phyloP scores from a whole-genome alignment of 2,797 vertebrate genomes.

The Pristis pectinata region DNA sequence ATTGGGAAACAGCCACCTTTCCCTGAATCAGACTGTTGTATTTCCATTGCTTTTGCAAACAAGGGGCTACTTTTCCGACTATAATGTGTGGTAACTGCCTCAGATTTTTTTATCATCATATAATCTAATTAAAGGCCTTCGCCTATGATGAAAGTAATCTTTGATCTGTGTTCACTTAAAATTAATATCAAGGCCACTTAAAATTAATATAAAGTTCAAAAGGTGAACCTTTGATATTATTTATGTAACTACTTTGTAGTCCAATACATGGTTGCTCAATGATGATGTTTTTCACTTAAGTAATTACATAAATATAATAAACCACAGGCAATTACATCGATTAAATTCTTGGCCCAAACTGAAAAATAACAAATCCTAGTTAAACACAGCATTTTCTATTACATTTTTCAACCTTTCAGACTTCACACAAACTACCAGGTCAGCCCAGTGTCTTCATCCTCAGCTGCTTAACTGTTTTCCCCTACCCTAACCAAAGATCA shows the following conservation, averaged over 20 bases:
- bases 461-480: neutral
- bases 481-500: neutral
- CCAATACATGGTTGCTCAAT: neutral
- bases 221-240: too few relatives aligned
- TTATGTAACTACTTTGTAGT: too few relatives aligned
- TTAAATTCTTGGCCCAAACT: neutral
- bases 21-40: neutral
- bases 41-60: neutral
- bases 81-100: neutral
- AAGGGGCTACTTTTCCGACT: neutral
- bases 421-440: neutral
- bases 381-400: conserved; percentile 20
- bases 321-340: neutral
- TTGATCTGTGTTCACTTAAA: neutral
- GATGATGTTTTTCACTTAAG: neutral
- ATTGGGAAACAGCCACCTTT: neutral
- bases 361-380: neutral
- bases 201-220: conserved; percentile 6
- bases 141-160: neutral
- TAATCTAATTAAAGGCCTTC: neutral
- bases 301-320: neutral
- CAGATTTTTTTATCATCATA: neutral
- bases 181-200: neutral
- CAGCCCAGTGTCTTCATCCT: neutral
- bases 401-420: neutral